Evolutionary conservation across 2,797 vertebrate genomes (phyloP).

Genomic region (Pelochelys cantorii): DNA sequence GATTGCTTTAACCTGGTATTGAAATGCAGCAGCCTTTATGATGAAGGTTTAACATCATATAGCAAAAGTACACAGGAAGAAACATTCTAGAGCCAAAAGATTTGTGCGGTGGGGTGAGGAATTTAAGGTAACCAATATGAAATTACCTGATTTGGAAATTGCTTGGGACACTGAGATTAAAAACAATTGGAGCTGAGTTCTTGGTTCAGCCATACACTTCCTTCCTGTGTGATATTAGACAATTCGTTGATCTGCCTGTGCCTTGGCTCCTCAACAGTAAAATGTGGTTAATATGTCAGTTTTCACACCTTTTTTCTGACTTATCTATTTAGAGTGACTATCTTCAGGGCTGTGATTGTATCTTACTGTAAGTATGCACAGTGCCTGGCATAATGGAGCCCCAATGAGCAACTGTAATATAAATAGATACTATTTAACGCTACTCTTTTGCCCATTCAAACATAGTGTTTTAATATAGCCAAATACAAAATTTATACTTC

Average conservation of each 20-base stretch:
- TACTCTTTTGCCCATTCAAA: background rate
- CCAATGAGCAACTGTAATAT: background rate
- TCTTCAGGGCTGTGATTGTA: background rate
- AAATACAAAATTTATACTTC: background rate
- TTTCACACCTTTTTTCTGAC: background rate
- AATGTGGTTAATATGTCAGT: background rate
- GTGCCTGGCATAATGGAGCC: rapidly evolving
- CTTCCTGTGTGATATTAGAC: background rate
- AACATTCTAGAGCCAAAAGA: background rate
- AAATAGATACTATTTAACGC: background rate
- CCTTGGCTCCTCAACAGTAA: background rate
- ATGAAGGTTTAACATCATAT: background rate
- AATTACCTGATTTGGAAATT: background rate
- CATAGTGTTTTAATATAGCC: background rate
- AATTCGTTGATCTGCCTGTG: background rate
- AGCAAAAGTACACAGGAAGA: background rate
- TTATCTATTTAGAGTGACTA: background rate
- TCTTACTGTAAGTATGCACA: background rate
- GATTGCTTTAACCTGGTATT: background rate
- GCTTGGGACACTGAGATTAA: background rate
- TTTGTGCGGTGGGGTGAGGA: background rate
- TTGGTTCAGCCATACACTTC: background rate
- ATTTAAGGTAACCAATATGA: background rate
- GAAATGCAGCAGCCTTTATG: background rate
- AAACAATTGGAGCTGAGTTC: background rate